Evolutionary conservation across 2,797 vertebrate genomes (phyloP).

Genomic region (Hypotaenidia okinawae): DNA sequence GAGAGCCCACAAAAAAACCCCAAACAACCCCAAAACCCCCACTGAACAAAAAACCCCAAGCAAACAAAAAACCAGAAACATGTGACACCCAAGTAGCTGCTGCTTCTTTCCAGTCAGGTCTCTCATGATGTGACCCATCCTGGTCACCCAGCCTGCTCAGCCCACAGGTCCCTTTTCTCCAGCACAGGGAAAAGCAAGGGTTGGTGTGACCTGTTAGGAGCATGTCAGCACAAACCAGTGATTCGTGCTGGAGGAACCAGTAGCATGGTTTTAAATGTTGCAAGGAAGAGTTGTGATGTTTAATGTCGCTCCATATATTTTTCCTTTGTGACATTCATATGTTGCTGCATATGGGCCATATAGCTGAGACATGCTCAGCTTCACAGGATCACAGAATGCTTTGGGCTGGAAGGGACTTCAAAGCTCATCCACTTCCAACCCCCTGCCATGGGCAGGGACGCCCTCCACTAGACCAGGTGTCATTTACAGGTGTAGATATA

Average conservation of each 20-base stretch:
- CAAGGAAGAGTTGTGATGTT: background rate
- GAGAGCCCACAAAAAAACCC: accelerated
- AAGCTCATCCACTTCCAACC: too few species aligned
- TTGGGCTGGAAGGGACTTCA: too few species aligned
- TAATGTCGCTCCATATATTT: background rate
- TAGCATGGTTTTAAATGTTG: background rate
- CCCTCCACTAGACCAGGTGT: too few species aligned
- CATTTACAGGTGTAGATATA: background rate
- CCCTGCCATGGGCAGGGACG: too few species aligned
- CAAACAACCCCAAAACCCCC: too few species aligned
- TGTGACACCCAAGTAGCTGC: background rate
- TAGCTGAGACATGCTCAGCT: too few species aligned
- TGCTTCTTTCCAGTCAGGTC: background rate
- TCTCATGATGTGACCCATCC: accelerated
- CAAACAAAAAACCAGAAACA: too few species aligned
- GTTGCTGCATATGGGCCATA: background rate
- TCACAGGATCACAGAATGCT: too few species aligned
- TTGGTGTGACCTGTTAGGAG: background rate
- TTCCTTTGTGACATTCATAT: background rate
- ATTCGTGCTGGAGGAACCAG: slow-evolving; percentile 4
- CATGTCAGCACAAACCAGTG: background rate
- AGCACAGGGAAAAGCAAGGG: background rate
- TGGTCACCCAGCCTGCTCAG: background rate
- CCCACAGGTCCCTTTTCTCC: background rate
- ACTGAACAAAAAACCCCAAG: too few species aligned